These are phyloP conservation scores for Hozukius guyotensis DNA, from an alignment of 2,797 vertebrate species.

Conservation along the genomic window DNA sequence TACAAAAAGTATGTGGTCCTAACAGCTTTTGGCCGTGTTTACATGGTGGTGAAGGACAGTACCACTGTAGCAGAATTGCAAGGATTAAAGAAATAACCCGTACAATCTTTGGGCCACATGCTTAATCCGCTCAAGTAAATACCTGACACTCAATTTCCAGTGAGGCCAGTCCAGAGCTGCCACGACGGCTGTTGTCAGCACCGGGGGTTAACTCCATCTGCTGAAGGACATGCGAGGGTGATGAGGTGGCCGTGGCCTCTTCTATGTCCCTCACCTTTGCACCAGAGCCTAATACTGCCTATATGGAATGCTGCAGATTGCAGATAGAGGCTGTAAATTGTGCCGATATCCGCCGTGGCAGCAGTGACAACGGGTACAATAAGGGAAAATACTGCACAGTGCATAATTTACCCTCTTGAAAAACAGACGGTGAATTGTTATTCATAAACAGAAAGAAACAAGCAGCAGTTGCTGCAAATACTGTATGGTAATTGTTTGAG, in stretches of 20 bases:
- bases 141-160: conserved; percentile 74
- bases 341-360: neutral
- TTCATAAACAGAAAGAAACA: neutral
- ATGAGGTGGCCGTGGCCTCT: conserved; percentile 36
- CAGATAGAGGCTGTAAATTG: conserved; percentile 29
- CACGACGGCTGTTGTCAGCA: conserved; percentile 63
- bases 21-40: conserved; percentile 36
- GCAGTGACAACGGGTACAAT: conserved; percentile 1
- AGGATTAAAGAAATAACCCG: conserved; percentile 69
- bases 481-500: conserved; percentile 19
- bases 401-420: conserved; percentile 4
- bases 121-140: conserved; percentile 77
- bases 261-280: conserved; percentile 43
- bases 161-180: conserved; percentile 41
- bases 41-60: conserved; percentile 39
- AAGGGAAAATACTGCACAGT: neutral
- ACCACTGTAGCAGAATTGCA: conserved; percentile 31
- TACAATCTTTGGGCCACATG: conserved; percentile 44
- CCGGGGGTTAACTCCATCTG: conserved; percentile 61
- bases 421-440: neutral
- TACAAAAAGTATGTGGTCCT: conserved; percentile 4
- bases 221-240: conserved; percentile 66
- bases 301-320: conserved; percentile 10
- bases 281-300: neutral
- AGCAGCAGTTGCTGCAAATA: conserved; percentile 1